phyloP scores from a whole-genome alignment of 2,113 vertebrate species.

The Xyliphius kryptos region DNA sequence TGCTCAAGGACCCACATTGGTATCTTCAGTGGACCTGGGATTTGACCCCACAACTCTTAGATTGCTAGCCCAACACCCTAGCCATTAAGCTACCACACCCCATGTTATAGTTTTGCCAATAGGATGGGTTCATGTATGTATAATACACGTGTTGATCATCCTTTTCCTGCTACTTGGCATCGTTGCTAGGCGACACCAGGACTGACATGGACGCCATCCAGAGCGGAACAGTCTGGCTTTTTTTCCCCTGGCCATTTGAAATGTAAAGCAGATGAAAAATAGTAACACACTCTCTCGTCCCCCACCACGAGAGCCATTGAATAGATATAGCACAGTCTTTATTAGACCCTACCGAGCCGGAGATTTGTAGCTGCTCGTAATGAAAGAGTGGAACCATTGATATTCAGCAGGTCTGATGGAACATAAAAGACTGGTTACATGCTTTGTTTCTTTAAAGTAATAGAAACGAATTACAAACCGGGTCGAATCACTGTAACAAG shows the following conservation, averaged over 20 bases:
- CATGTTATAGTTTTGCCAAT: no score
- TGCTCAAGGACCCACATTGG: no score
- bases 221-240: constrained; percentile 44
- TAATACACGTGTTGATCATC: no score
- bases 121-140: no score
- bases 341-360: neutral
- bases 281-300: constrained; percentile 30
- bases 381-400: neutral
- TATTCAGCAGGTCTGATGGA: constrained; percentile 7
- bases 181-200: constrained; percentile 71
- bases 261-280: constrained; percentile 56
- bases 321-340: constrained; percentile 22
- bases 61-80: no score
- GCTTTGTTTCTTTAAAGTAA: neutral
- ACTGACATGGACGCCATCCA: constrained; percentile 48
- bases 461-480: no score
- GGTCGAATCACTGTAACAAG: no score
- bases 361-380: constrained; percentile 3
- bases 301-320: constrained; percentile 15
- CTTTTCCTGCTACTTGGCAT: constrained; percentile 49
- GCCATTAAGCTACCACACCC: no score
- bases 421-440: neutral
- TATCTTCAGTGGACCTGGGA: no score
- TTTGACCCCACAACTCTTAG: no score
- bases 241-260: constrained; percentile 57